phyloP scores from a whole-genome alignment of 2,888 invertebrate species.

The Heteropelma amictum region DNA sequence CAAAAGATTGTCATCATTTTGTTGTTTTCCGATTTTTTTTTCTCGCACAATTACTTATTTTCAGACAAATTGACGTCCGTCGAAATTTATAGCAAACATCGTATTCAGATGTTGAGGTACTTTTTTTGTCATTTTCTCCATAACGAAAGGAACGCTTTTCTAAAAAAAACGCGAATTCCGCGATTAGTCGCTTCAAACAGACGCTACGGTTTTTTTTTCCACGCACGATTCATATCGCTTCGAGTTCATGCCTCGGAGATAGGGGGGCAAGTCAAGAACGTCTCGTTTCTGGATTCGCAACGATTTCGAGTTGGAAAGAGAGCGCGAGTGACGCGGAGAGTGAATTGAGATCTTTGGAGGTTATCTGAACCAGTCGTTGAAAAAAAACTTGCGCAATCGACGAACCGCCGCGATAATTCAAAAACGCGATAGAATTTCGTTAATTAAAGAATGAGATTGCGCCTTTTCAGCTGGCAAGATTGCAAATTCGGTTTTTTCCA shows the following conservation, averaged over 20 bases:
- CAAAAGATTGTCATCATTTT: too few relatives aligned
- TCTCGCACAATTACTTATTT: too few relatives aligned
- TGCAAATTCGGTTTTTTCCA: too few relatives aligned
- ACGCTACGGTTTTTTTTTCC: neutral
- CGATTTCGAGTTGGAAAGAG: constrained; percentile 1
- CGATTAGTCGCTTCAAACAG: too few relatives aligned
- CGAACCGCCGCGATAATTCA: constrained; percentile 27
- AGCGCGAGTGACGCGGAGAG: neutral
- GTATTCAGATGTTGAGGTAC: too few relatives aligned
- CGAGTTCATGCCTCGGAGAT: neutral
- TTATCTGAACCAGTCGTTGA: constrained; percentile 22
- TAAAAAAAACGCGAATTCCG: too few relatives aligned
- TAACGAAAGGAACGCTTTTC: too few relatives aligned
- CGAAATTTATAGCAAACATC: too few relatives aligned
- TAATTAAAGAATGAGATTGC: constrained; percentile 6
- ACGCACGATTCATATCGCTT: neutral
- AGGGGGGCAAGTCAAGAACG: neutral
- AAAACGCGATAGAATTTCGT: constrained; percentile 8
- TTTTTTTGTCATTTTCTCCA: too few relatives aligned
- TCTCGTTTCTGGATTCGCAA: constrained; percentile 2
- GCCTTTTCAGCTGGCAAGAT: too few relatives aligned
- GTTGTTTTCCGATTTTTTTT: too few relatives aligned
- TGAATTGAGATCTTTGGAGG: constrained; percentile 30
- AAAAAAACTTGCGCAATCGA: constrained; percentile 24
- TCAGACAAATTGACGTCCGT: too few relatives aligned